Percentiles rank a stretch among this genome's conserved stretches.
These are phyloP conservation scores for Fregetta grallaria DNA, from an alignment of 2,113 vertebrate genomes.

Conservation along the genomic window DNA sequence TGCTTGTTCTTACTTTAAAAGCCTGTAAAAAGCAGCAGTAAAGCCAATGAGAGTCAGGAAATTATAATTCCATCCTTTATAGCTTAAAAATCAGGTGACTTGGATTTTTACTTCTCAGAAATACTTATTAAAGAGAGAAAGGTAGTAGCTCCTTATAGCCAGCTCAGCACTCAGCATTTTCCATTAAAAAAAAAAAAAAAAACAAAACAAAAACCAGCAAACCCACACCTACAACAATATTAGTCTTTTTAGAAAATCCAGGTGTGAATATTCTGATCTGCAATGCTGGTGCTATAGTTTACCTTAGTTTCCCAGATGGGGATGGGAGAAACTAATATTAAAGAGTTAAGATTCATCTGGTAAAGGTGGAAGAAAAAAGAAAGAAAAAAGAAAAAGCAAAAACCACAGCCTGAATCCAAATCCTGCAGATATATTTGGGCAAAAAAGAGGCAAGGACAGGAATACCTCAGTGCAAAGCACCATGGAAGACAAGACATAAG, in stretches of 20 bases:
- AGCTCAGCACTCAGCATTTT: neutral
- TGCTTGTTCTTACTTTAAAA: slow-evolving; percentile 83
- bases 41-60: neutral
- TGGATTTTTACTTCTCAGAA: neutral
- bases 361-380: neutral
- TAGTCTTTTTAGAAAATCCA: neutral
- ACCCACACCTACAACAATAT: neutral
- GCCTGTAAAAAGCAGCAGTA: slow-evolving; percentile 71
- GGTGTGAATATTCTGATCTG: neutral
- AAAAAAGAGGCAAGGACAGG: neutral
- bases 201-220: neutral
- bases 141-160: neutral
- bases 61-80: neutral
- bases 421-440: neutral
- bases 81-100: neutral
- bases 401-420: neutral
- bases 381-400: neutral
- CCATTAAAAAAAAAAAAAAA: neutral
- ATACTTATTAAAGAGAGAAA: neutral
- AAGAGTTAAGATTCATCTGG: neutral
- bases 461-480: neutral
- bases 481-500: neutral
- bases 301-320: neutral
- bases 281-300: neutral
- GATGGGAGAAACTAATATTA: neutral